Evolutionary conservation across 2,113 vertebrate species (phyloP).

Genomic region (Prietella phreatophila): DNA sequence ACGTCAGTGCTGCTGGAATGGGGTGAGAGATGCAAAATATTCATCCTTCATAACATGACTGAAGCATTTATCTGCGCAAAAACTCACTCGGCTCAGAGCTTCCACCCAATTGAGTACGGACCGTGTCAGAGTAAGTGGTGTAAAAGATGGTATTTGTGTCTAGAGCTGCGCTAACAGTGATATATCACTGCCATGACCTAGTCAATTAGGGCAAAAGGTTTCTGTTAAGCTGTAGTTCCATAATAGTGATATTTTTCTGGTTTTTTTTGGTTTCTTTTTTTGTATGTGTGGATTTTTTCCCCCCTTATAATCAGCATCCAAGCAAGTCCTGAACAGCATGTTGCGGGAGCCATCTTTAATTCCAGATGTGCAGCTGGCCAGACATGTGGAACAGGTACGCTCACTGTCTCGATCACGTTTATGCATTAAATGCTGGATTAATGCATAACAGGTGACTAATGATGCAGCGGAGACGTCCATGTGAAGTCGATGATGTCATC

Average conservation of each 20-base stretch:
- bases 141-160: constrained; percentile 51
- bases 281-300: not conserved
- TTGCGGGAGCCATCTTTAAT: constrained; percentile 92
- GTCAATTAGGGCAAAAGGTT: constrained; percentile 25
- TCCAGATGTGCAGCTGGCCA: constrained; percentile 86
- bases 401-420: constrained; percentile 26
- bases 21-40: constrained; percentile 73
- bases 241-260: not conserved
- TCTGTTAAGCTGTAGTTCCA: not conserved
- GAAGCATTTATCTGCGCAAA: constrained; percentile 71
- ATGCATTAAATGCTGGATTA: not conserved
- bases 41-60: constrained; percentile 67
- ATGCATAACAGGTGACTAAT: not conserved
- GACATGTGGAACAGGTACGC: constrained; percentile 91
- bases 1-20: constrained; percentile 67
- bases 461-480: not conserved
- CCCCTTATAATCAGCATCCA: constrained; percentile 77
- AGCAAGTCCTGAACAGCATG: constrained; percentile 89
- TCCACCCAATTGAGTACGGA: constrained; percentile 59
- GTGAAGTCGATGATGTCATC: not conserved
- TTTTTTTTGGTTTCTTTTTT: not conserved
- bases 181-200: constrained; percentile 30
- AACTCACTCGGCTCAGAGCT: constrained; percentile 62
- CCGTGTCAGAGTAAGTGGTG: constrained; percentile 53
- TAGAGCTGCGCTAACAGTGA: constrained; percentile 33